Conservation (phyloP, 2,888 invertebrate species). For the Amblyjoppa fuscipennis region DNA sequence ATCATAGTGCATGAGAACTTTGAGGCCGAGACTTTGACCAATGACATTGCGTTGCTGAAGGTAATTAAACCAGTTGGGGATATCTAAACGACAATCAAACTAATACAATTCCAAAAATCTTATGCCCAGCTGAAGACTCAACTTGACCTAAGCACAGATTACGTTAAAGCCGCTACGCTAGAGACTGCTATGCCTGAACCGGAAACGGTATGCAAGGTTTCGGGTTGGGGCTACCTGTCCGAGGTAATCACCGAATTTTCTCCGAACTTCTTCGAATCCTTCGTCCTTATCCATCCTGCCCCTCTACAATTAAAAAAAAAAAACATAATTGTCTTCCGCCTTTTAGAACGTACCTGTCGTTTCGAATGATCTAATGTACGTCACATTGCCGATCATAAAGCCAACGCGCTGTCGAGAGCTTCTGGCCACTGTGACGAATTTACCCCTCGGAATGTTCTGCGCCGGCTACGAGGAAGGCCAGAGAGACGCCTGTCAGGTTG, state of each 20-base stretch:
- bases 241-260: constrained; percentile 71
- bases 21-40: constrained; percentile 64
- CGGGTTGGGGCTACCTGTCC: constrained; percentile 79
- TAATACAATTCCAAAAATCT: neutral
- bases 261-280: neutral
- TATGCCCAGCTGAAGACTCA: constrained; percentile 71
- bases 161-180: constrained; percentile 62
- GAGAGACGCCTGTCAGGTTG: constrained; percentile 80
- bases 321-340: neutral
- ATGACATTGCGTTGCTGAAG: constrained; percentile 78
- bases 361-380: constrained; percentile 76
- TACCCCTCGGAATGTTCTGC: constrained; percentile 77
- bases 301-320: no score
- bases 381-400: constrained; percentile 76
- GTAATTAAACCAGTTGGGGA: constrained; percentile 68
- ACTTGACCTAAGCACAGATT: constrained; percentile 67
- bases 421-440: constrained; percentile 64
- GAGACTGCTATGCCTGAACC: constrained; percentile 24
- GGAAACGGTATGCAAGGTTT: constrained; percentile 73
- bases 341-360: constrained; percentile 62
- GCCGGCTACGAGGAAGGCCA: constrained; percentile 79
- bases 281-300: neutral
- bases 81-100: neutral
- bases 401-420: constrained; percentile 70
- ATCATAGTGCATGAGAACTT: constrained; percentile 73